Evolutionary conservation across 2,113 vertebrate genomes (phyloP).

Genomic region (Semicossyphus pulcher): DNA sequence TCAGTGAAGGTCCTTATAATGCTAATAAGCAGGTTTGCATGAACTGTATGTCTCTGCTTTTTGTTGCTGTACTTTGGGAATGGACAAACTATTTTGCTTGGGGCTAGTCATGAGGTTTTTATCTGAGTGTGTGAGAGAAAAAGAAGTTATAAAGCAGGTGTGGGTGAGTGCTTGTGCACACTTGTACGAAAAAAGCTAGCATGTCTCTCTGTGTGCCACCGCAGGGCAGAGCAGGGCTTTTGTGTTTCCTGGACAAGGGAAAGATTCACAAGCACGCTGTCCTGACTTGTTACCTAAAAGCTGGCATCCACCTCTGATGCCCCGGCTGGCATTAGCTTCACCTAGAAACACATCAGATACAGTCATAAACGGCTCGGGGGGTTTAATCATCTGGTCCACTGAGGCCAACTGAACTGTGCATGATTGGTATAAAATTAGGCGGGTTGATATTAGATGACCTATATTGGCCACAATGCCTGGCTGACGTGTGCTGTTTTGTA

Average conservation of each 20-base stretch:
- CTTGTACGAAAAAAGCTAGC: slow-evolving; percentile 30
- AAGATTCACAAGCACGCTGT: slow-evolving; percentile 42
- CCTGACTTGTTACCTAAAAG: slow-evolving; percentile 50
- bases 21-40: not conserved
- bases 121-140: slow-evolving; percentile 18
- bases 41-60: not conserved
- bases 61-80: slow-evolving; percentile 30
- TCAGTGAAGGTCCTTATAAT: not conserved
- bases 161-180: slow-evolving; percentile 52
- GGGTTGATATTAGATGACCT: slow-evolving; percentile 23
- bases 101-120: slow-evolving; percentile 44
- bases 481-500: not conserved
- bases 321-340: slow-evolving; percentile 4
- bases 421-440: slow-evolving; percentile 22
- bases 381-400: slow-evolving; percentile 28
- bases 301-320: not conserved
- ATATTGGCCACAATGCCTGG: slow-evolving; percentile 1
- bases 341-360: slow-evolving; percentile 32
- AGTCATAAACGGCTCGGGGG: slow-evolving; percentile 26
- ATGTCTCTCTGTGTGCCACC: slow-evolving; percentile 23
- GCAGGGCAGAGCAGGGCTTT: slow-evolving; percentile 42
- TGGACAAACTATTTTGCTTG: slow-evolving; percentile 13
- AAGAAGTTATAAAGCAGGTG: slow-evolving; percentile 31
- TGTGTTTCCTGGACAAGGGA: slow-evolving; percentile 27
- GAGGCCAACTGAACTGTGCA: slow-evolving; percentile 17